Conservation (phyloP, 1,140 invertebrate species). For the Aleiodes sp. region DNA sequence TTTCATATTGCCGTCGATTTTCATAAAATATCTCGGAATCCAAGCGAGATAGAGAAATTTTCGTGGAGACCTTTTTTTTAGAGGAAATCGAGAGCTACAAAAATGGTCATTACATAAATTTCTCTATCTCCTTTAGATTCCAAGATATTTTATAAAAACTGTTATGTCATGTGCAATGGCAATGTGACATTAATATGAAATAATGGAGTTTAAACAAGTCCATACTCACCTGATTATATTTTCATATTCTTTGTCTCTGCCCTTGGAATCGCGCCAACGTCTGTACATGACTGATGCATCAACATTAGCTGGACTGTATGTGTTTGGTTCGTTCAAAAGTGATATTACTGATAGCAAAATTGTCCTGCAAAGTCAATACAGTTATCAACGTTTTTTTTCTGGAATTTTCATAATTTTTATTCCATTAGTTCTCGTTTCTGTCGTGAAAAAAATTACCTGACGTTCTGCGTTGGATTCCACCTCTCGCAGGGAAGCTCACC, state of each 20-base stretch:
- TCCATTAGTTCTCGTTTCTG: background rate
- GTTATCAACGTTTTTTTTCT: background rate
- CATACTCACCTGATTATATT: slow-evolving; percentile 92
- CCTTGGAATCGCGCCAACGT: slow-evolving; percentile 97
- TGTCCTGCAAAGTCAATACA: slow-evolving; percentile 73
- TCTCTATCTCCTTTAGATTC: too few species aligned
- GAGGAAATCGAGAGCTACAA: too few species aligned
- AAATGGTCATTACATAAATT: too few species aligned
- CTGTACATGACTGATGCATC: slow-evolving; percentile 99
- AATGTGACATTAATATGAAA: background rate
- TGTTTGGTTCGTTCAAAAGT: slow-evolving; percentile 98
- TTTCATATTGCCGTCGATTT: too few species aligned
- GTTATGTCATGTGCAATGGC: too few species aligned
- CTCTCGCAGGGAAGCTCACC: slow-evolving; percentile 98
- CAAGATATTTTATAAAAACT: too few species aligned
- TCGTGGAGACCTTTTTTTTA: too few species aligned
- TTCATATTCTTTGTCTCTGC: slow-evolving; percentile 99
- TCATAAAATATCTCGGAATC: too few species aligned
- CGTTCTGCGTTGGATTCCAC: slow-evolving; percentile 99
- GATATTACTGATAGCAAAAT: slow-evolving; percentile 98
- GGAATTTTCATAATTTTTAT: background rate
- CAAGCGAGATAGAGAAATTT: too few species aligned
- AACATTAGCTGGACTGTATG: slow-evolving; percentile 98
- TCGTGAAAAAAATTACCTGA: slow-evolving; percentile 70
- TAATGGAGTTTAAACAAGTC: slow-evolving; percentile 4